Evolutionary conservation across 2,888 invertebrate species (phyloP).

Genomic region (Lutraria lutraria): DNA sequence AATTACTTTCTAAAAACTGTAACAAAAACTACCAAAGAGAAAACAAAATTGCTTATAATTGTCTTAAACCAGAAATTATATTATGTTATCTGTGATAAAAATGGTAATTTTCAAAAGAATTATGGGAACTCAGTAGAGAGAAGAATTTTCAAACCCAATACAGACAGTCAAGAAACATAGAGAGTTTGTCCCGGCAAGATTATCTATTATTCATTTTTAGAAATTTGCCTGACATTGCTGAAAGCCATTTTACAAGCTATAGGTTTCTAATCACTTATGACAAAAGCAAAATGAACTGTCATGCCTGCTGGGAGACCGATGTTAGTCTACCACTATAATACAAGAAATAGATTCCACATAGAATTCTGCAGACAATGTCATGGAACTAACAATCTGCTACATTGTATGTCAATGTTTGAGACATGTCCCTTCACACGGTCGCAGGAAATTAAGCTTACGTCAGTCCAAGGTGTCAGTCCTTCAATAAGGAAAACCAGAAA

Average conservation of each 20-base stretch:
- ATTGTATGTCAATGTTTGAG: background rate
- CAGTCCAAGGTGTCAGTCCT: background rate
- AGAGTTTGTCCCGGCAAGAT: background rate
- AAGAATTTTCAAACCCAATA: background rate
- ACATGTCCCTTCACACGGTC: background rate
- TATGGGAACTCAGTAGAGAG: background rate
- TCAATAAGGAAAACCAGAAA: background rate
- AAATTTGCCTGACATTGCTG: background rate
- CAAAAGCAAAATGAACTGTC: conserved; percentile 6
- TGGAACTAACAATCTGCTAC: conserved; percentile 2
- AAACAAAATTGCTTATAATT: background rate
- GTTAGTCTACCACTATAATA: background rate
- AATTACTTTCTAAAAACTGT: background rate
- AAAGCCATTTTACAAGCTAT: background rate
- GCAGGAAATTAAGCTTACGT: conserved; percentile 4
- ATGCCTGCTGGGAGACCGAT: background rate
- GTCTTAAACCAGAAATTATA: conserved; percentile 12
- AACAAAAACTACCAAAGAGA: background rate
- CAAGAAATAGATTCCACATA: conserved; percentile 6
- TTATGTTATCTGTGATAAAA: background rate
- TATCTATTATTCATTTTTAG: conserved; percentile 11
- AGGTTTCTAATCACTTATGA: conserved; percentile 10
- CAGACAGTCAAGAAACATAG: background rate
- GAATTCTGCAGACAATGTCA: background rate
- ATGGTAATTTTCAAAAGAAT: background rate